Base-by-base conservation (phyloP, 2,797 vertebrate species). In the Malacoctenus gilli region DNA sequence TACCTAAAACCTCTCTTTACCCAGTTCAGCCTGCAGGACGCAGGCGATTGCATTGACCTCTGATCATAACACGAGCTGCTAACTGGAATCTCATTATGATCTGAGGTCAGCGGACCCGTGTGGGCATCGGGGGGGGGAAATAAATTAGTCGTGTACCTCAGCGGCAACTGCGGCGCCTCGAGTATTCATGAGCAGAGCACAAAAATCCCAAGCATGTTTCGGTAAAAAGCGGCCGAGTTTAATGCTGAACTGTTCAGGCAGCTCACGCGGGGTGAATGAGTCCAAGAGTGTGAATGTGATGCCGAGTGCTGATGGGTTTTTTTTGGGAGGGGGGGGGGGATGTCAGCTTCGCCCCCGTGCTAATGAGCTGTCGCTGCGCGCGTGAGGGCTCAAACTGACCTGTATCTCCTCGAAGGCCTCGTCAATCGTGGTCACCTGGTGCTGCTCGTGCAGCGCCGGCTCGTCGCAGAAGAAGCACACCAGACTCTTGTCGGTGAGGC, bases 401-500 rank as follows among this genome's bases (percentile, higher is more conserved):
- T 99, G 97, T 85, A 99, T 90, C 89, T 99, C 97, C 68, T 98
- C 96, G 18, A 92, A 99, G 9, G 97, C 96, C 1, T 99, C 96
- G 2, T 99, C 97, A 8, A 97, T 93, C 16, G 94, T 94, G 75
- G 97, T 98, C 71, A 99, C 95, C 83, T 97, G 96, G 85, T 99
- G 97, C 85, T 97, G 96, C 88, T 98, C 95, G 41, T 99, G 97
- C 34, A 96, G 56, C 0, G 96, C 95, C 0, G 97, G 96, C 72
- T 97, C 94, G 13, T 99, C 97, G 0, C 97, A 99, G 92, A 99
- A 99, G 91, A 99, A 99, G 85, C 97, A 99, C 79, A 99, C 93
- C 31, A 98, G 88, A 5, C 92, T 93, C 34, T 96, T 96, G 89
- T 99, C 97, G 0, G 93, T 95, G 63, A 98, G 94, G 89, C 96